Base-by-base conservation (phyloP, 1,140 invertebrate species). In the Aphaenogaster floridana region DNA sequence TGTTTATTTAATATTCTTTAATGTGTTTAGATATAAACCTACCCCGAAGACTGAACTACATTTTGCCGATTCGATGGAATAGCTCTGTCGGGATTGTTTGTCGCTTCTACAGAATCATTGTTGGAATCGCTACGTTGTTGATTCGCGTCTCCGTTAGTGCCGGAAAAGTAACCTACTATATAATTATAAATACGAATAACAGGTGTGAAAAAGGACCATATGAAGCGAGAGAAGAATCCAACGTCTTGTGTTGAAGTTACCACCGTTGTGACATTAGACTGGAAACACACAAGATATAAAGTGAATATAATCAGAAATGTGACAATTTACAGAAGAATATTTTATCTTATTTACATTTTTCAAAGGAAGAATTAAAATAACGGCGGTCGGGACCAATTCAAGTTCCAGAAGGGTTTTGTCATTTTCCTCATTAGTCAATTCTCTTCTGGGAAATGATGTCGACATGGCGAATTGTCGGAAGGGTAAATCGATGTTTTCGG, bases 391-490 rank as follows among this genome's bases (percentile, higher is more conserved):
- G 71, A 97, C 96, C 64, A 99, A 96, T 89, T 97, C 96, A 64
- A 99, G 94, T 54, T 97, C 97, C 17, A 96, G 89, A 15, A 99
- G 95, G 8, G 96, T 97, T 90, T 96, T 94, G 3, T 93, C 92
- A 89, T 97, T 96, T 84, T 97, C 97, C 2, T 96, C 94, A 5
- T 95, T 91, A 6, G 96, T 96, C 89, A 98, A 97, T 92, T 98
- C 97, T 64, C 97, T 96, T 45, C 97, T 96, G 1, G 98, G 98
- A 94, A 98, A 99, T 54, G 97, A 97, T 42, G 97, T 97, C 66
- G 97, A 97, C 81, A 99, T 95, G 1, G 96, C 96, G 92, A 97
- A 98, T 61, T 96, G 95, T 48, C 94, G 95, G 68, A 96, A 96
- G 6, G 95, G 93, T 84, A 96, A 88, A 78, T 95, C 92, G 64